Evolutionary conservation across 1,140 invertebrate genomes (phyloP).

Genomic region (Prorops nasuta): DNA sequence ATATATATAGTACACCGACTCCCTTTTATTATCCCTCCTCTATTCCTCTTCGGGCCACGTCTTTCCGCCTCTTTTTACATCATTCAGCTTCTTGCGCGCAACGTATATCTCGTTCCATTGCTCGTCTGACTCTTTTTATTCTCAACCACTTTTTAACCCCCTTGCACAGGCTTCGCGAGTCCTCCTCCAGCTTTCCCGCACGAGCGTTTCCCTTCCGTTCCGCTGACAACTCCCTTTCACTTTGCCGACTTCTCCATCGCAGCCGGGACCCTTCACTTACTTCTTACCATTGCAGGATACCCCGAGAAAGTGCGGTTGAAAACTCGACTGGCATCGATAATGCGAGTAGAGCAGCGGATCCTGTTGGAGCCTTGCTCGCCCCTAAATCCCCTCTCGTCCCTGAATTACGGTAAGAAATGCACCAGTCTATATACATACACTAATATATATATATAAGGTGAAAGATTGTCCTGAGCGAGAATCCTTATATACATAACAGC

Average conservation of each 20-base stretch:
- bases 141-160: neutral
- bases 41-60: neutral
- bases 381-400: no score
- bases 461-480: no score
- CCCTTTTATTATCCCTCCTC: neutral
- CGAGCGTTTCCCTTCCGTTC: constrained; percentile 10
- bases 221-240: no score
- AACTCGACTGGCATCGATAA: constrained; percentile 33
- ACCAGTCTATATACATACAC: no score
- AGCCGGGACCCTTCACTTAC: constrained; percentile 18
- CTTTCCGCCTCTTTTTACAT: neutral
- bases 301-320: constrained; percentile 25
- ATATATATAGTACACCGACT: no score
- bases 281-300: constrained; percentile 28
- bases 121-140: constrained; percentile 1
- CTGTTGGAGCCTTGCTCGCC: no score
- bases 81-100: no score
- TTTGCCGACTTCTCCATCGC: constrained; percentile 12
- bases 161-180: constrained; percentile 11
- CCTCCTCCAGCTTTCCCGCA: constrained; percentile 1
- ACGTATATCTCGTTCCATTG: constrained; percentile 8
- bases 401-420: no score
- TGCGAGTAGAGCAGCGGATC: constrained; percentile 8
- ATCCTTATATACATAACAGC: no score
- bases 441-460: no score